Evolutionary conservation across 2,797 vertebrate species (phyloP).

Genomic region (Ctenochaetus hawaiiensis): DNA sequence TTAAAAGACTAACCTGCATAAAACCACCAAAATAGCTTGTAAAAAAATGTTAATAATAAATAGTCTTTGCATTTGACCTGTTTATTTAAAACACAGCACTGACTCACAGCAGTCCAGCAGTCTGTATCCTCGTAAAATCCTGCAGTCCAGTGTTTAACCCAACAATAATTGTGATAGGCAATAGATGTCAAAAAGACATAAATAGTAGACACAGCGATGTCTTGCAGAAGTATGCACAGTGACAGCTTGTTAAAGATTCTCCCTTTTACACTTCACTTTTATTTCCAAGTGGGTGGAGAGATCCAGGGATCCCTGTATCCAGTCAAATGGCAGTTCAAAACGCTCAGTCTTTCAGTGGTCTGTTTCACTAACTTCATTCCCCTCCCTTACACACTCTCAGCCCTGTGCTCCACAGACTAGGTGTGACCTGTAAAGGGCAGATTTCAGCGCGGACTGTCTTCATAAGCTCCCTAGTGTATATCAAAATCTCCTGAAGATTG

Average conservation of each 20-base stretch:
- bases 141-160: not conserved
- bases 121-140: not conserved
- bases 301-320: not conserved
- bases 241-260: not conserved
- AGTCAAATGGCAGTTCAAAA: not conserved
- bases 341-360: not conserved
- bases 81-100: constrained; percentile 7
- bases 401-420: not conserved
- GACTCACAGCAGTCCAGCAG: constrained; percentile 7
- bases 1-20: not conserved
- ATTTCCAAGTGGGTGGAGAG: constrained; percentile 37
- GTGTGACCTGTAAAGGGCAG: constrained; percentile 30
- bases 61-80: not conserved
- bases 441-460: not conserved
- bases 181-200: not conserved
- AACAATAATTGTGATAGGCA: not conserved
- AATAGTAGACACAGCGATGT: not conserved
- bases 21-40: not conserved
- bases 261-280: constrained; percentile 11
- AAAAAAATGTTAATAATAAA: rapidly evolving
- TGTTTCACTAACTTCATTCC: not conserved
- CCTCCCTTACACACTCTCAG: constrained; percentile 8
- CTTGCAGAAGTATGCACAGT: too few species aligned
- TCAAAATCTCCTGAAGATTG: constrained; percentile 24
- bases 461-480: constrained; percentile 40